Percentiles rank a stretch among this genome's conserved stretches.
Conservation (phyloP, 2,113 vertebrate species). For the Orcinus orca region DNA sequence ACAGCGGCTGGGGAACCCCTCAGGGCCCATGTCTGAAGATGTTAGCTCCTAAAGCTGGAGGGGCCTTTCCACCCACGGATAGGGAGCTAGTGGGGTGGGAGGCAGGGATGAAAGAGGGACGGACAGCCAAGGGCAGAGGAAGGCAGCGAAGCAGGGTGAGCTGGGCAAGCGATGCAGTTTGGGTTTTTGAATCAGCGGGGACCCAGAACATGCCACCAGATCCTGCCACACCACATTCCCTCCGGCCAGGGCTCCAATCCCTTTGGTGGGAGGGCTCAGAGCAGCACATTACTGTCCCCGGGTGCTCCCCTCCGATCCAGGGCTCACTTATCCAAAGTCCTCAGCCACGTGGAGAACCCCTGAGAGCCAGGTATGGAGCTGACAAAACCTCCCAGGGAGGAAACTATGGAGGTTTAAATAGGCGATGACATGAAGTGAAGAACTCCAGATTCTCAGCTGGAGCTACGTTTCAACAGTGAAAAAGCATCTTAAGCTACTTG, state of each 20-base stretch:
- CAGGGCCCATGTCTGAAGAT: background rate
- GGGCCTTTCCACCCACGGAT: background rate
- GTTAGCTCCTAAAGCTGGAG: background rate
- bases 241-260: background rate
- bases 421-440: background rate
- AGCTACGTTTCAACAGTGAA: background rate
- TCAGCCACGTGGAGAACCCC: background rate
- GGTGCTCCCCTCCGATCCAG: accelerated
- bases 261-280: background rate
- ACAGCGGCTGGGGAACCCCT: background rate
- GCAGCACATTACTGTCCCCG: accelerated
- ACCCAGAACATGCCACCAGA: background rate
- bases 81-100: background rate
- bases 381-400: background rate
- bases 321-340: background rate
- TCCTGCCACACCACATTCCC: accelerated
- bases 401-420: background rate
- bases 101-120: background rate
- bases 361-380: background rate
- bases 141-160: background rate
- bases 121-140: background rate
- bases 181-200: background rate
- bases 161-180: background rate
- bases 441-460: background rate
- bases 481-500: constrained; percentile 15